phyloP scores from a whole-genome alignment of 30 jellyfish, hydroid and myxozoan species.

The Haliclystus octoradiatus region DNA sequence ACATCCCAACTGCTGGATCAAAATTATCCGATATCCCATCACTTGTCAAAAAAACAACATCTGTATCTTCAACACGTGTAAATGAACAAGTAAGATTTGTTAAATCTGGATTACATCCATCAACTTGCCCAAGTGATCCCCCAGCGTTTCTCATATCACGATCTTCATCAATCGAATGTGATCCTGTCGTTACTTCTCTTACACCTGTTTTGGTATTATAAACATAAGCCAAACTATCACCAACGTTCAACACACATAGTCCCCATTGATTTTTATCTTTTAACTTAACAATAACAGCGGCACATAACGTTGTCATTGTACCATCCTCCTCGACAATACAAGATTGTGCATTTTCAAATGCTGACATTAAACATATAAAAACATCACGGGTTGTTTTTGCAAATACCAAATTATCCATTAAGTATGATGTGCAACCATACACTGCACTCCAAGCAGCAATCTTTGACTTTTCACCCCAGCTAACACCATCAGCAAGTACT shows the following conservation, averaged over 20 bases:
- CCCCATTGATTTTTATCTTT: slow-evolving; percentile 77
- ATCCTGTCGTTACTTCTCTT: slow-evolving; percentile 80
- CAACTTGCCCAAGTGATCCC: slow-evolving; percentile 94
- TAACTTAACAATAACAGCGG: slow-evolving; percentile 69
- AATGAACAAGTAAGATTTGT: slow-evolving; percentile 66
- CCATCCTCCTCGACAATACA: slow-evolving; percentile 65
- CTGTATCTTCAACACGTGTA: slow-evolving; percentile 47
- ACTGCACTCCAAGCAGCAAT: slow-evolving; percentile 69
- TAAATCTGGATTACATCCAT: slow-evolving; percentile 83
- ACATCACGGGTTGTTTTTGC: slow-evolving; percentile 63
- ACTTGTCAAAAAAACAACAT: slow-evolving; percentile 63
- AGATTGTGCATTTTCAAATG: slow-evolving; percentile 68
- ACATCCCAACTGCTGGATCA: slow-evolving; percentile 75
- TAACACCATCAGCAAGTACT: slow-evolving; percentile 87
- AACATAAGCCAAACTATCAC: slow-evolving; percentile 78
- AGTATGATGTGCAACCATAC: slow-evolving; percentile 52
- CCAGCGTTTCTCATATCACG: slow-evolving; percentile 90
- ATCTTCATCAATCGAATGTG: slow-evolving; percentile 51
- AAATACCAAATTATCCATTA: slow-evolving; percentile 5
- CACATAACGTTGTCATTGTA: slow-evolving; percentile 74
- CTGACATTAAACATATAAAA: slow-evolving; percentile 37
- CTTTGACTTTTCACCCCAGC: slow-evolving; percentile 85
- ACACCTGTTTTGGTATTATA: slow-evolving; percentile 54
- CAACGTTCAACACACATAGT: slow-evolving; percentile 77
- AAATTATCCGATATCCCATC: slow-evolving; percentile 88